Percentiles rank a stretch among this genome's conserved stretches.
phyloP scores from a whole-genome alignment of 2,888 invertebrate species.

The Pyrrhia umbra region DNA sequence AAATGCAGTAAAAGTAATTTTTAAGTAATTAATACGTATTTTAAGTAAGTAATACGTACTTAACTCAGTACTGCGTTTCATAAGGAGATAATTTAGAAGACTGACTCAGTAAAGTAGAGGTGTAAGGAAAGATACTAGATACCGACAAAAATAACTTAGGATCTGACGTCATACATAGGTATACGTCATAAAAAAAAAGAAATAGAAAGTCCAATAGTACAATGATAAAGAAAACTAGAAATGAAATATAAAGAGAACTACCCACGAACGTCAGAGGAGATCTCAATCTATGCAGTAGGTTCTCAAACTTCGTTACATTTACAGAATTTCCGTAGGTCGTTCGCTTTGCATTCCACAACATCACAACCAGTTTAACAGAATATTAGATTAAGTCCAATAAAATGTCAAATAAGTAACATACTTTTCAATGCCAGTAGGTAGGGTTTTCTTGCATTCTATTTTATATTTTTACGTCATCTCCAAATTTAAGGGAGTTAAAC shows the following conservation, averaged over 20 bases:
- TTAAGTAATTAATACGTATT: too few species aligned
- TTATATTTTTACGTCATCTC: neutral
- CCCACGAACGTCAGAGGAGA: neutral
- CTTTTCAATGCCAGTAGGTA: neutral
- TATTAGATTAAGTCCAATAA: neutral
- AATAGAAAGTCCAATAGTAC: neutral
- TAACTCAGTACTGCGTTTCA: too few species aligned
- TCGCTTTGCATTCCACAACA: constrained; percentile 29
- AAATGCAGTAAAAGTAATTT: too few species aligned
- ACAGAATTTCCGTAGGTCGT: constrained; percentile 11
- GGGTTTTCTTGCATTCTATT: neutral
- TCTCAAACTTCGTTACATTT: constrained; percentile 3
- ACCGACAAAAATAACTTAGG: neutral
- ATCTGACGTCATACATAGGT: too few species aligned
- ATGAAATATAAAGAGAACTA: neutral
- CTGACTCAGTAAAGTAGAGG: too few species aligned
- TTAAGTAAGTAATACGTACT: too few species aligned
- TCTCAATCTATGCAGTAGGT: neutral
- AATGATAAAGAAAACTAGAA: neutral
- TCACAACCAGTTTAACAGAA: constrained; percentile 25
- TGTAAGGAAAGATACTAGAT: neutral
- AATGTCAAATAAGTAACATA: neutral
- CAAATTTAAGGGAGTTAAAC: neutral
- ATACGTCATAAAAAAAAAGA: neutral
- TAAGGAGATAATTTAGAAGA: neutral